These are phyloP conservation scores for Syngnathus rostellatus DNA, from an alignment of 2,797 vertebrate genomes.

Conservation along the genomic window DNA sequence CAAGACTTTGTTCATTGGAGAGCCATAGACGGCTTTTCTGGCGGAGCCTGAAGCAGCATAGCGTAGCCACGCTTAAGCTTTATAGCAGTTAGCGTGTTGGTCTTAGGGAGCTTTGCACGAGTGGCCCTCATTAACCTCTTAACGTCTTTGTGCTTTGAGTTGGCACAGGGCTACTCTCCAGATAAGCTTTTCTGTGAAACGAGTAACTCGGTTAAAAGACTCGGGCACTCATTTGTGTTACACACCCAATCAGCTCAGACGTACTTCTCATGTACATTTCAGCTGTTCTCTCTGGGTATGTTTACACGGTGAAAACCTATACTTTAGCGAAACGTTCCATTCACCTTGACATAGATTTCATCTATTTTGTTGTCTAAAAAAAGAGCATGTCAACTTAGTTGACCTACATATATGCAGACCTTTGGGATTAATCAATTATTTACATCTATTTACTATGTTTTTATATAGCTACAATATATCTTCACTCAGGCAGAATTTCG, in stretches of 20 bases:
- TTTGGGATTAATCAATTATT: no score
- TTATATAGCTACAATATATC: no score
- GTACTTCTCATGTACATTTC: background rate
- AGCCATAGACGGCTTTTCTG: slow-evolving; percentile 29
- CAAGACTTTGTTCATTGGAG: slow-evolving; percentile 46
- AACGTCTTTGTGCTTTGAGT: slow-evolving; percentile 54
- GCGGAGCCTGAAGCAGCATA: slow-evolving; percentile 27
- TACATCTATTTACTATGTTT: no score
- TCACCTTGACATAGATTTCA: background rate
- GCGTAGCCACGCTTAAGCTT: slow-evolving; percentile 49
- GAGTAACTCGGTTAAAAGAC: slow-evolving; percentile 41
- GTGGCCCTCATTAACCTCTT: slow-evolving; percentile 62
- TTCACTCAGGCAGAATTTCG: no score
- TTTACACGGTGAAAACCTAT: no score
- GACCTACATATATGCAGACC: no score
- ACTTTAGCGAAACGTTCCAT: background rate
- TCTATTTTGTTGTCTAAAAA: no score
- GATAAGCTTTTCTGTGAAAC: slow-evolving; percentile 50
- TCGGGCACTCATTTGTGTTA: background rate
- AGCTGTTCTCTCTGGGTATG: background rate
- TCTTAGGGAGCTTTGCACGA: slow-evolving; percentile 53
- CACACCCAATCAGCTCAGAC: background rate
- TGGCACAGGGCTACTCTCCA: slow-evolving; percentile 51
- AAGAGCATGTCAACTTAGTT: no score
- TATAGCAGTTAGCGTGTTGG: slow-evolving; percentile 51